These are phyloP conservation scores for Zaprionus ghesquierei DNA, from an alignment of 1,140 invertebrate species.

Conservation along the genomic window DNA sequence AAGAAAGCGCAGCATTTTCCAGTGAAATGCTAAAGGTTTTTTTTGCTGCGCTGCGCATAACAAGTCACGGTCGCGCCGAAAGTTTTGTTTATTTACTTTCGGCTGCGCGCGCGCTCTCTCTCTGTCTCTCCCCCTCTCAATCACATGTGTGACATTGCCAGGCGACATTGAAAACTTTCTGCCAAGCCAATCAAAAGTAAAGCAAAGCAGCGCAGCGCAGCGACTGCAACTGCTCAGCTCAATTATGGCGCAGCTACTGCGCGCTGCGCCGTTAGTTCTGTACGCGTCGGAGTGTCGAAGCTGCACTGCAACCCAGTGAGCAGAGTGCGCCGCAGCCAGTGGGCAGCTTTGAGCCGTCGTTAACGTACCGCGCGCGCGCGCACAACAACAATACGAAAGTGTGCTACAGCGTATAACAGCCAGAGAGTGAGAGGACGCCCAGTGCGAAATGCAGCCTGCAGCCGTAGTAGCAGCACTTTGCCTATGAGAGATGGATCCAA, in stretches of 20 bases:
- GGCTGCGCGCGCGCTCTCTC: background rate
- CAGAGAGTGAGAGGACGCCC: background rate
- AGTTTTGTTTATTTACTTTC: slow-evolving; percentile 67
- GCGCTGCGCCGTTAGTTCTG: slow-evolving; percentile 14
- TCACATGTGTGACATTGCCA: slow-evolving; percentile 69
- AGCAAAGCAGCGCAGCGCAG: slow-evolving; percentile 32
- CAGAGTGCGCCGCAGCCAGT: slow-evolving; percentile 28
- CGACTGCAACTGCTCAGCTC: slow-evolving; percentile 3
- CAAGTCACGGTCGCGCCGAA: slow-evolving; percentile 66
- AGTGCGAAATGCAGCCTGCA: slow-evolving; percentile 63
- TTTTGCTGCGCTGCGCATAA: slow-evolving; percentile 72
- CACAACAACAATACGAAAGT: background rate
- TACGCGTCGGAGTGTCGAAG: background rate
- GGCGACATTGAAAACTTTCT: slow-evolving; percentile 68
- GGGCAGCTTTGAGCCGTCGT: slow-evolving; percentile 22
- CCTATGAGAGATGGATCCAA: slow-evolving; percentile 64
- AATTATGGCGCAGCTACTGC: slow-evolving; percentile 23
- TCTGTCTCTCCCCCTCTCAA: background rate
- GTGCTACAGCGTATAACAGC: background rate
- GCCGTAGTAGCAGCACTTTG: slow-evolving; percentile 12
- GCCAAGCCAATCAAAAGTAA: slow-evolving; percentile 62
- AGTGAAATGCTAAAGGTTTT: slow-evolving; percentile 64
- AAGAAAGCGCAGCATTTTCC: slow-evolving; percentile 65
- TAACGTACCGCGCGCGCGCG: slow-evolving; percentile 41
- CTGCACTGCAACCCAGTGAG: slow-evolving; percentile 60